Percentiles rank a stretch among this genome's conserved stretches.
Conservation (phyloP, 2,888 invertebrate genomes). For the Patella depressa region DNA sequence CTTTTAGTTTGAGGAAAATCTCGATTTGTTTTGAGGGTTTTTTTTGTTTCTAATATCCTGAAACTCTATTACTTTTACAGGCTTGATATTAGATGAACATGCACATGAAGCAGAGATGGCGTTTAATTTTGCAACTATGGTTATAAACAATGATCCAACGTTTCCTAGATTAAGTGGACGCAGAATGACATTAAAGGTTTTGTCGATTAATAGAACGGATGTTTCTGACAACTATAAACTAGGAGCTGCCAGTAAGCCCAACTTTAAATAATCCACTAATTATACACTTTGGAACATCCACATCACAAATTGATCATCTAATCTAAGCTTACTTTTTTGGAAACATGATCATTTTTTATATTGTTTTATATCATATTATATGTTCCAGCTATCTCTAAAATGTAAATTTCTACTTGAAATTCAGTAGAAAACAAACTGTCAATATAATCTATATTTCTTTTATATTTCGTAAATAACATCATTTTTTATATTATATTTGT, state of each 20-base stretch:
- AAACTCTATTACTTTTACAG: slow-evolving; percentile 18
- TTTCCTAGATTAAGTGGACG: slow-evolving; percentile 8
- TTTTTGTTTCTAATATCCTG: not conserved
- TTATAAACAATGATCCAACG: slow-evolving; percentile 34
- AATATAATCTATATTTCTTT: no score
- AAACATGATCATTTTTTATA: no score
- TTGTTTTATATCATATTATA: no score
- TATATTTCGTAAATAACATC: no score
- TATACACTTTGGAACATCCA: no score
- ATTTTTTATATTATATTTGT: no score
- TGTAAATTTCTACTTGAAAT: no score
- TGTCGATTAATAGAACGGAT: slow-evolving; percentile 38
- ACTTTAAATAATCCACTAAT: no score
- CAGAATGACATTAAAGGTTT: slow-evolving; percentile 16
- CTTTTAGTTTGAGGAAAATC: not conserved
- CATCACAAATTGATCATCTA: no score
- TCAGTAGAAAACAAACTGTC: no score
- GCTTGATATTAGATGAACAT: slow-evolving; percentile 30
- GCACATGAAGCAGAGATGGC: slow-evolving; percentile 25
- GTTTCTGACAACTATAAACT: slow-evolving; percentile 46
- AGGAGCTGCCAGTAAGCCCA: slow-evolving; percentile 41
- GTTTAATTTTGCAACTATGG: slow-evolving; percentile 35
- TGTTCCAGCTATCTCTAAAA: no score
- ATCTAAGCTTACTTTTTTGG: no score
- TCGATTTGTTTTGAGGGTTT: not conserved